Evolutionary conservation across 2,888 invertebrate species (phyloP).

Genomic region (Fragum whitleyi): DNA sequence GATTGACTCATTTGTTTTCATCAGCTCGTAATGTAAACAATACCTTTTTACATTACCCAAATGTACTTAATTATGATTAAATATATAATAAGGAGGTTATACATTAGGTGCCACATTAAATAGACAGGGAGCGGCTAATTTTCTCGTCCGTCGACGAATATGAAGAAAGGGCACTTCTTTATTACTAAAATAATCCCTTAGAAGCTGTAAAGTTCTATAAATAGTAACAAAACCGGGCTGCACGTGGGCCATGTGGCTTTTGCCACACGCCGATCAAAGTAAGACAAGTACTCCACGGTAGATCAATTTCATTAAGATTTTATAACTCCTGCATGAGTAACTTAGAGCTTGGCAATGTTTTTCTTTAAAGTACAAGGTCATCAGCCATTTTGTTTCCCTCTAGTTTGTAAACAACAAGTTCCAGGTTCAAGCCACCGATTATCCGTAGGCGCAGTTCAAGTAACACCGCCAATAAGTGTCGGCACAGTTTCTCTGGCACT

Average conservation of each 20-base stretch:
- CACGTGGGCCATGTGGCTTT: conserved; percentile 15
- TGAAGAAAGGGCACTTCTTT: not conserved
- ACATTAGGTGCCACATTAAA: not conserved
- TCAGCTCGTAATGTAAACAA: too few relatives aligned
- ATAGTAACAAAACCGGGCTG: conserved; percentile 13
- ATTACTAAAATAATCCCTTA: not conserved
- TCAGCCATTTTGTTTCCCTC: not conserved
- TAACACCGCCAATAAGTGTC: conserved; percentile 13
- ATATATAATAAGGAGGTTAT: too few relatives aligned
- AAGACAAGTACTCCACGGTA: not conserved
- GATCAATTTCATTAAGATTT: conserved; percentile 23
- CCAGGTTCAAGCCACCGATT: not conserved
- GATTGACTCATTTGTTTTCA: too few relatives aligned
- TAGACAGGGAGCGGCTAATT: not conserved
- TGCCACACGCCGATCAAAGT: not conserved
- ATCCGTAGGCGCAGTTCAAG: conserved; percentile 13
- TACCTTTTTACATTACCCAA: too few relatives aligned
- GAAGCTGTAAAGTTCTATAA: not conserved
- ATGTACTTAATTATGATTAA: too few relatives aligned
- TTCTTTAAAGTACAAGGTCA: conserved; percentile 20
- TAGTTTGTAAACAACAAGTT: conserved; percentile 11
- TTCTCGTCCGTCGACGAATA: not conserved
- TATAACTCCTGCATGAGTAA: conserved; percentile 16
- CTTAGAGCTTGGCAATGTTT: conserved; percentile 3
- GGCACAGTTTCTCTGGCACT: conserved; percentile 20